A percentile compares a stretch with the other conserved stretches of the same genome.
These are phyloP conservation scores for Epinotia nisella DNA, from an alignment of 2,888 invertebrate genomes.

Conservation along the genomic window DNA sequence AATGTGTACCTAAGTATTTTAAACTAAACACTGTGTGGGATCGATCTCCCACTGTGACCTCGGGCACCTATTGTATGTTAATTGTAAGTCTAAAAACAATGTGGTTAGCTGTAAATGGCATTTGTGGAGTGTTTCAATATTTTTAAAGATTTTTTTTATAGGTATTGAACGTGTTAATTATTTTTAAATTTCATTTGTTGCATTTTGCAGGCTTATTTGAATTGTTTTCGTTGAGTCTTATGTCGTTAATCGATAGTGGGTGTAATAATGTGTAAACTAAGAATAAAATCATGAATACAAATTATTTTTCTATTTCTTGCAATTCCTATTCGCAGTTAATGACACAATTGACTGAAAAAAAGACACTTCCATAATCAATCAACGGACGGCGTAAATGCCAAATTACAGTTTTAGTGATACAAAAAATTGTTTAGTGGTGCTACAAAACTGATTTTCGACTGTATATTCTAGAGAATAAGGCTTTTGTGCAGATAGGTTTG, in stretches of 20 bases:
- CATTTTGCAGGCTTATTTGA: conserved; percentile 56
- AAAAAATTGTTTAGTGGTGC: no score
- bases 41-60: conserved; percentile 17
- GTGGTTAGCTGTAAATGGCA: conserved; percentile 39
- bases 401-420: no score
- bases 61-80: conserved; percentile 40
- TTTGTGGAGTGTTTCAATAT: conserved; percentile 39
- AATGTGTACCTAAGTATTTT: conserved; percentile 37
- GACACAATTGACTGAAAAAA: no score
- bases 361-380: no score
- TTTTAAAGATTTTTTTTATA: conserved; percentile 25
- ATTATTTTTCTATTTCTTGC: not conserved
- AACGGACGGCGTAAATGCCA: no score
- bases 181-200: conserved; percentile 53
- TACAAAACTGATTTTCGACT: no score
- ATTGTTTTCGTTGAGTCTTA: conserved; percentile 62
- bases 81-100: conserved; percentile 41
- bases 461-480: no score
- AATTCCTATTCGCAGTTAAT: no score
- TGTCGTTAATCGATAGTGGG: conserved; percentile 61
- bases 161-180: conserved; percentile 38
- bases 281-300: conserved; percentile 62
- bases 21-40: conserved; percentile 19
- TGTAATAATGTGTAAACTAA: conserved; percentile 67
- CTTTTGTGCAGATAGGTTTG: no score